phyloP scores from a whole-genome alignment of 2,797 vertebrate species.

The Octomys mimax region DNA sequence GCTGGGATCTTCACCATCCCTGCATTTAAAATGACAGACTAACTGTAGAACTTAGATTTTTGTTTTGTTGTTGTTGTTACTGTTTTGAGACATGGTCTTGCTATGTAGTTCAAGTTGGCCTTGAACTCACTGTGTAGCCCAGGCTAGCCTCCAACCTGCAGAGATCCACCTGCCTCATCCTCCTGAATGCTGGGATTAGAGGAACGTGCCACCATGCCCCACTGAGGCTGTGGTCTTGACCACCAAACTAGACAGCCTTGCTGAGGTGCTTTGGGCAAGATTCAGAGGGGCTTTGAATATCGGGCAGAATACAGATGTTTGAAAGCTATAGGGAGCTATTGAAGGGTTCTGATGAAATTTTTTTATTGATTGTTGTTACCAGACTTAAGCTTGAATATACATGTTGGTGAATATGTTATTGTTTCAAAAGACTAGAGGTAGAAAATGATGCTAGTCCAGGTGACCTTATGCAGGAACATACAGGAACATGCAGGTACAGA shows the following conservation, averaged over 20 bases:
- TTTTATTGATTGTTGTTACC: neutral
- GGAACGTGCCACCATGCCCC: neutral
- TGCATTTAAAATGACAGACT: neutral
- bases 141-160: neutral
- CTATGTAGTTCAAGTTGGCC: neutral
- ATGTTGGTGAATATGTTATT: neutral
- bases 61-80: neutral
- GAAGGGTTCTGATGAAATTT: slow-evolving; percentile 48
- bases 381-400: slow-evolving; percentile 46
- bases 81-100: neutral
- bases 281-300: slow-evolving; percentile 9
- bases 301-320: neutral
- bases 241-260: neutral
- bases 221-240: neutral
- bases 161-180: neutral
- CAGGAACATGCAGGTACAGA: slow-evolving; percentile 15
- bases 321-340: neutral
- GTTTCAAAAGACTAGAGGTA: neutral
- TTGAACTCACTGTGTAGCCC: neutral
- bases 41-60: neutral
- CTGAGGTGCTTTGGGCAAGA: neutral
- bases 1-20: neutral
- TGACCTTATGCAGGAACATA: neutral
- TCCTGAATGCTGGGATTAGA: neutral
- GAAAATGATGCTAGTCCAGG: slow-evolving; percentile 5